A percentile compares a stretch with the other conserved stretches of the same genome.
Conservation (phyloP, 2,888 invertebrate species). For the Drosophila nigritarsus region DNA sequence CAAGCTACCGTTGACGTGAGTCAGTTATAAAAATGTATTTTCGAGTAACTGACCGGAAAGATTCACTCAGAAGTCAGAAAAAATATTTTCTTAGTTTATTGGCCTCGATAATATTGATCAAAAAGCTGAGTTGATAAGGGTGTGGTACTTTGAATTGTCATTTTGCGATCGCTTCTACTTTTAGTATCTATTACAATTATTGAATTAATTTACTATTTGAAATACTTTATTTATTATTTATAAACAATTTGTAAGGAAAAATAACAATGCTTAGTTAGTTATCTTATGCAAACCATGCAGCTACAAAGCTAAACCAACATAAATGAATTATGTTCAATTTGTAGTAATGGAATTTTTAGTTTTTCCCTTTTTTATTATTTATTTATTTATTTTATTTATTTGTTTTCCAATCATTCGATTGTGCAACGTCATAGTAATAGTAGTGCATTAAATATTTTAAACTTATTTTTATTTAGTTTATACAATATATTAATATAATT, state of each 20-base stretch:
- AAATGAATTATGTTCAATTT: background rate
- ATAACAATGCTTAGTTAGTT: background rate
- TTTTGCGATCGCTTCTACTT: background rate
- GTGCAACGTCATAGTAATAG: background rate
- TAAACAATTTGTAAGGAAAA: background rate
- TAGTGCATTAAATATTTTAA: background rate
- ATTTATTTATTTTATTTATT: too few relatives aligned
- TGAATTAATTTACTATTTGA: background rate
- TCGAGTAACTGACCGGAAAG: background rate
- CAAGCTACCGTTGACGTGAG: slow-evolving; percentile 2
- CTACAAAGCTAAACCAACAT: background rate
- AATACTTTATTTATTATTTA: background rate
- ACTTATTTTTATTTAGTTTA: background rate
- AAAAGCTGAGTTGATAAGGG: background rate
- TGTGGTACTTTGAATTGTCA: background rate
- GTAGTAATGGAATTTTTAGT: background rate
- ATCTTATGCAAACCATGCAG: background rate
- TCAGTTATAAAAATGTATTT: slow-evolving; percentile 45
- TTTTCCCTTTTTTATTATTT: background rate
- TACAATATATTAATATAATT: background rate
- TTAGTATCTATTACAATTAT: background rate
- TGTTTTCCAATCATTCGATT: too few relatives aligned
- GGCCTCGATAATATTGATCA: background rate
- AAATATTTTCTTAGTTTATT: background rate
- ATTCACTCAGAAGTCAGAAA: slow-evolving; percentile 6